These are phyloP conservation scores for Archaeoteleia sp. DNA, from an alignment of 2,888 invertebrate genomes.

Conservation along the genomic window DNA sequence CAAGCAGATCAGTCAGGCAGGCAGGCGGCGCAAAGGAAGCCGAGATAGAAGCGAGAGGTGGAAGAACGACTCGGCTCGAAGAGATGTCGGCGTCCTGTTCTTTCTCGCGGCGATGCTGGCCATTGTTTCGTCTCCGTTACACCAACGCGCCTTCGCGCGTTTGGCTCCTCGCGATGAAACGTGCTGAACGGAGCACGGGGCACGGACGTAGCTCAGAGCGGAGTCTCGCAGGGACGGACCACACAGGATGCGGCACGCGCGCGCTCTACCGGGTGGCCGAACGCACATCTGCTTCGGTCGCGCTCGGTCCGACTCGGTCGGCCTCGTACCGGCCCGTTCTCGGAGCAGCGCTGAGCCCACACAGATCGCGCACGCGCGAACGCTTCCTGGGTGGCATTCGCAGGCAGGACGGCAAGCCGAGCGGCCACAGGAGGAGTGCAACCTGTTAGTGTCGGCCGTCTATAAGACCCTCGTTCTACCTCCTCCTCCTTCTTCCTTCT, in stretches of 20 bases:
- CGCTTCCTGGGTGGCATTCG: constrained; percentile 74
- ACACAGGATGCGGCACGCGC: constrained; percentile 87
- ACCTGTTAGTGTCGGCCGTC: constrained; percentile 73
- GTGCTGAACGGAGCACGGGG: constrained; percentile 42
- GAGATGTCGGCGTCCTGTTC: no score
- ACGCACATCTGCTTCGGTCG: constrained; percentile 69
- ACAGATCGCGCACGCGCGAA: constrained; percentile 74
- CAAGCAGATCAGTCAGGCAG: constrained; percentile 50
- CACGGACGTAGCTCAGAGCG: constrained; percentile 52
- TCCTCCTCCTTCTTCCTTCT: constrained; percentile 33
- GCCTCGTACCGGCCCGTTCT: constrained; percentile 67
- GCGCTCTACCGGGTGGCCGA: constrained; percentile 78
- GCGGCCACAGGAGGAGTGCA: constrained; percentile 59
- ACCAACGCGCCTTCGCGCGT: no score
- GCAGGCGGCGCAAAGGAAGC: constrained; percentile 61
- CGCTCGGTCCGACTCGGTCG: constrained; percentile 60
- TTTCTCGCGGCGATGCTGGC: no score
- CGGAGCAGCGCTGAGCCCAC: constrained; percentile 64
- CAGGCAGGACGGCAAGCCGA: constrained; percentile 66
- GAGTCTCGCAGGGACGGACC: constrained; percentile 75
- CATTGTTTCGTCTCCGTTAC: no score
- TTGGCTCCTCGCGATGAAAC: constrained; percentile 13
- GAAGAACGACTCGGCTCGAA: constrained; percentile 36
- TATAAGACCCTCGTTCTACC: constrained; percentile 62
- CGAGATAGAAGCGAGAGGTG: constrained; percentile 59